phyloP scores from a whole-genome alignment of 2,888 invertebrate genomes.

The Gortyna flavago region DNA sequence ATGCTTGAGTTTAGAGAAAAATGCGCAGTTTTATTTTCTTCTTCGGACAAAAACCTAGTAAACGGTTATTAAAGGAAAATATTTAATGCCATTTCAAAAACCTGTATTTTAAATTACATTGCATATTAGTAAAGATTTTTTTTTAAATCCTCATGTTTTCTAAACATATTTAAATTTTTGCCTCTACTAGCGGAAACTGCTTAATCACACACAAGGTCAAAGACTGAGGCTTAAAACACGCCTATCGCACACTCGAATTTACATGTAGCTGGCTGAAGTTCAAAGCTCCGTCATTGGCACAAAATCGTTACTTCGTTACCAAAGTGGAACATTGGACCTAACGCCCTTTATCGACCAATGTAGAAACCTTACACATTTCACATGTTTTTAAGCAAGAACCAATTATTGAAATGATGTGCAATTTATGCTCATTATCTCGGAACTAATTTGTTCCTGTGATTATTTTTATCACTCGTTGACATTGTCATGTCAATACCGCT shows the following conservation, averaged over 20 bases:
- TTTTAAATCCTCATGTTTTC: neutral
- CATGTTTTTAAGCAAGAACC: neutral
- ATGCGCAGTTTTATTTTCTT: neutral
- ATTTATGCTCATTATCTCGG: slow-evolving; percentile 19
- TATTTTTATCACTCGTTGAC: slow-evolving; percentile 31
- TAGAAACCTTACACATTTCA: slow-evolving; percentile 11
- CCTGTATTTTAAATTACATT: neutral
- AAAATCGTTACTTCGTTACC: slow-evolving; percentile 18
- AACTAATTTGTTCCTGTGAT: slow-evolving; percentile 17
- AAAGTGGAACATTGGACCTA: slow-evolving; percentile 32
- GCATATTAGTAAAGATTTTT: neutral
- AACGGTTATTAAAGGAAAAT: neutral
- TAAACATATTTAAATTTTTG: neutral
- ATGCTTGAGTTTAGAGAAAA: neutral
- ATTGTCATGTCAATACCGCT: slow-evolving; percentile 34
- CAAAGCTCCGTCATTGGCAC: slow-evolving; percentile 28
- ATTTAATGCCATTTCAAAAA: neutral
- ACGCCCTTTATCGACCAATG: slow-evolving; percentile 29
- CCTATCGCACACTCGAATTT: slow-evolving; percentile 2
- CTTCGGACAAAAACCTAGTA: neutral
- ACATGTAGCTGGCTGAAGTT: slow-evolving; percentile 26
- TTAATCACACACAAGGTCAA: slow-evolving; percentile 20
- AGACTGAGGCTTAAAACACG: neutral
- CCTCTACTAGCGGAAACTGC: neutral
- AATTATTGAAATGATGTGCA: neutral